Percentiles rank a stretch among this genome's conserved stretches.
Conservation (phyloP, 92 coral and sea anemone genomes). For the Phenganax subtilis region DNA sequence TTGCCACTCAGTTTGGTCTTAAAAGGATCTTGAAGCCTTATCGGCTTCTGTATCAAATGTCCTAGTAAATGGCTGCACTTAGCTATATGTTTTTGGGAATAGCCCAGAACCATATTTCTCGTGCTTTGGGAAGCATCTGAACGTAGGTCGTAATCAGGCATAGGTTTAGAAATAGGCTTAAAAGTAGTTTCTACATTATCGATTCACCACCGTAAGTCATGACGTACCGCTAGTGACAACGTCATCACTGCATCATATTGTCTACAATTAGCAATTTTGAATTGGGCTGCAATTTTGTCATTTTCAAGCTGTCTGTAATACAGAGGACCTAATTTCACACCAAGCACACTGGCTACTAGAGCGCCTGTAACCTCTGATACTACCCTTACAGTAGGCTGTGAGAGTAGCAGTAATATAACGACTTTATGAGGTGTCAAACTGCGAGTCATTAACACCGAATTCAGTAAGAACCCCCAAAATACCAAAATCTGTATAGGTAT, state of each 20-base stretch:
- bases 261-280: background rate
- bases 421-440: background rate
- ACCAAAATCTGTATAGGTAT: background rate
- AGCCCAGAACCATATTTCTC: constrained; percentile 36
- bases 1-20: constrained; percentile 46
- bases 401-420: background rate
- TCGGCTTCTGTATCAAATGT: background rate
- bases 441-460: background rate
- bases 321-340: background rate
- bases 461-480: background rate
- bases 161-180: background rate
- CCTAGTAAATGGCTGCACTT: background rate
- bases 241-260: constrained; percentile 9
- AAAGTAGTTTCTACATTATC: background rate
- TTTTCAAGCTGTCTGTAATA: constrained; percentile 11
- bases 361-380: background rate
- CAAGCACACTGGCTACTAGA: background rate
- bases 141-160: background rate
- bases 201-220: constrained; percentile 1
- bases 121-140: constrained; percentile 5
- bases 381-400: background rate
- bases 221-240: background rate
- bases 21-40: background rate
- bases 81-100: constrained; percentile 13
- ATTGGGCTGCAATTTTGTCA: background rate